These are phyloP conservation scores for Apostichopus californicus DNA, from an alignment of 35 echinoderm and acorn worm genomes.

Conservation along the genomic window DNA sequence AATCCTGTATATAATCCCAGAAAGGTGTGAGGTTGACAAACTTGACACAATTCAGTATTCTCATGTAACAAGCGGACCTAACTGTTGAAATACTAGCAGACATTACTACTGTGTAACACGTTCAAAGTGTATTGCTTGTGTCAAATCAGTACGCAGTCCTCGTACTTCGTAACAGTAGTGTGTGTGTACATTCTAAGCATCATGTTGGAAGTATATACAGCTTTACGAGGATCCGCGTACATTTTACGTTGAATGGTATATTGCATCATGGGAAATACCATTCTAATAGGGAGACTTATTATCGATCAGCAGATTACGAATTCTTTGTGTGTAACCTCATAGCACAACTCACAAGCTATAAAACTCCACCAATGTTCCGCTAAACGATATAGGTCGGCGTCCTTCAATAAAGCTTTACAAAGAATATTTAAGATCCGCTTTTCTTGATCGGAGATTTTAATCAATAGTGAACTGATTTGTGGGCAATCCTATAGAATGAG, in stretches of 20 bases:
- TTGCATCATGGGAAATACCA: constrained; percentile 72
- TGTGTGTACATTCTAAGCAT: constrained; percentile 20
- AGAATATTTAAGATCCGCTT: background rate
- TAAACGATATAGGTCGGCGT: background rate
- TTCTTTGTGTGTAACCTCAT: constrained; percentile 38
- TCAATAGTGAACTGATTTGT: too few species aligned
- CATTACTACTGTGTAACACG: background rate
- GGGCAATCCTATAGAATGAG: too few species aligned
- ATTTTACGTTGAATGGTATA: constrained; percentile 37
- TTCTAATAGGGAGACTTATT: constrained; percentile 62
- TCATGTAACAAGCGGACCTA: background rate
- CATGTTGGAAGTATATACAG: constrained; percentile 12
- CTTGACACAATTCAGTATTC: background rate
- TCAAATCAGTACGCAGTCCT: background rate
- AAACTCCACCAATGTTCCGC: background rate
- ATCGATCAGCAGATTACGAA: constrained; percentile 47
- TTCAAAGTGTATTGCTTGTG: background rate
- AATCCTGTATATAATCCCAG: constrained; percentile 37
- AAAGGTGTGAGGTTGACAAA: constrained; percentile 5
- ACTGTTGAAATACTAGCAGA: background rate
- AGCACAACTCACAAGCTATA: background rate
- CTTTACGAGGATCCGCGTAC: constrained; percentile 7
- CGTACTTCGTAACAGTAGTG: background rate
- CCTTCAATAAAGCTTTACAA: background rate
- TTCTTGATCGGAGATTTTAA: too few species aligned